These are phyloP conservation scores for Corythornis cristatus DNA, from an alignment of 2,113 vertebrate species.

Conservation along the genomic window DNA sequence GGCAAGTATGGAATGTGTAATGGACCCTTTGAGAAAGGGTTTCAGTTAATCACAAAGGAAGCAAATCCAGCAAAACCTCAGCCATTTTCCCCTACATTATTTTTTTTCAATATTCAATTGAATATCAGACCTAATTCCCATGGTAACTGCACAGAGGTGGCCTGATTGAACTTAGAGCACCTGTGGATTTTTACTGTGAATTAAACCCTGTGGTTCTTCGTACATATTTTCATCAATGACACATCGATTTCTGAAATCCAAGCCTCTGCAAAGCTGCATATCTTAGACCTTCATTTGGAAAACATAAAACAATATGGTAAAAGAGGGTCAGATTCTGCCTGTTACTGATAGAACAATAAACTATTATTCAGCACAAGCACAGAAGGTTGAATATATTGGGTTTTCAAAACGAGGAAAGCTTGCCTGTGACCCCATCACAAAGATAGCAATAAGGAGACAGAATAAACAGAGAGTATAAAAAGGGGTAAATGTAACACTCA, in stretches of 20 bases:
- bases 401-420: not conserved
- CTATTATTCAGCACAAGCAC: not conserved
- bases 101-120: not conserved
- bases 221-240: not conserved
- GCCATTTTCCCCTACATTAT: not conserved
- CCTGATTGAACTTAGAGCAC: not conserved
- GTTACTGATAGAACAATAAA: not conserved
- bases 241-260: not conserved
- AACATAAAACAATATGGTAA: not conserved
- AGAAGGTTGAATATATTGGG: not conserved
- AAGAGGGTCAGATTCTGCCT: not conserved
- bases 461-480: not conserved
- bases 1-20: not conserved
- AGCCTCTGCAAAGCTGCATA: not conserved
- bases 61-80: not conserved
- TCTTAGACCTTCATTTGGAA: conserved; percentile 9
- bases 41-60: not conserved
- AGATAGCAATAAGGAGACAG: not conserved
- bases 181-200: not conserved
- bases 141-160: not conserved
- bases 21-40: not conserved
- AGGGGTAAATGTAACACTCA: conserved; percentile 64
- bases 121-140: not conserved
- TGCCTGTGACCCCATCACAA: not conserved
- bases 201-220: not conserved